Base-by-base conservation (phyloP, 1,140 invertebrate species). In the Achroia grisella region DNA sequence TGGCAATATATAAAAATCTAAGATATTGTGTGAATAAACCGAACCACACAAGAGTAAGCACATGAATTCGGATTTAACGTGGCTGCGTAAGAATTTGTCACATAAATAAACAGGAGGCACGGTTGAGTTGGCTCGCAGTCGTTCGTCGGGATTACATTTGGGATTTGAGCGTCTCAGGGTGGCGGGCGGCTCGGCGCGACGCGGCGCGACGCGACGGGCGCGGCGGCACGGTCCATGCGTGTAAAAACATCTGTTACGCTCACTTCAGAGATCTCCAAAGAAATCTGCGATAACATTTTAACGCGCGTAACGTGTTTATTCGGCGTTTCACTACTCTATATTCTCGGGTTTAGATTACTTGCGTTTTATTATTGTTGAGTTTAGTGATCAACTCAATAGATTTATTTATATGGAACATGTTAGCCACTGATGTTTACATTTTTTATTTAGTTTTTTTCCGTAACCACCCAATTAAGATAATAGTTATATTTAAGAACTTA, bases 231-330 rank as follows among this genome's bases (percentile, higher is more conserved):
- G 62, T 50, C 62, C 56, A 67, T 69, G 71, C 70, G 73, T 74
- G 74, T 69, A 56, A 80, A 78, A 80, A 84, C 80, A 84, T 80
- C 78, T 84, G 80, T 80, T 79, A 73, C 76, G 61, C 60, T 59
- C 68, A 68, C 62, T 74, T 81, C 73, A 62, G 63, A 69, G 42
- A 63, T 55, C 52, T 54, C 53, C 44, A 32, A 46, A 58, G 52
- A 63, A 23, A 63, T 66, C 46, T 57, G 45, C 49, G 61, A 59
- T 65, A 63, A 62, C 57, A 44, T 65, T 58, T 68, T 62, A 62
- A 65, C 64, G 56, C 56, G 44, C 28, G 47, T 44, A 43, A 51
- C 48, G 52, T 66, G 48, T 53, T 53, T 56, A 56, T 53, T 50
- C 39, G 44, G 32, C 44, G 44, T 44, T 61, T 52, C 45, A 42